Evolutionary conservation across 2,113 vertebrate genomes (phyloP).

Genomic region (Struthio camelus): DNA sequence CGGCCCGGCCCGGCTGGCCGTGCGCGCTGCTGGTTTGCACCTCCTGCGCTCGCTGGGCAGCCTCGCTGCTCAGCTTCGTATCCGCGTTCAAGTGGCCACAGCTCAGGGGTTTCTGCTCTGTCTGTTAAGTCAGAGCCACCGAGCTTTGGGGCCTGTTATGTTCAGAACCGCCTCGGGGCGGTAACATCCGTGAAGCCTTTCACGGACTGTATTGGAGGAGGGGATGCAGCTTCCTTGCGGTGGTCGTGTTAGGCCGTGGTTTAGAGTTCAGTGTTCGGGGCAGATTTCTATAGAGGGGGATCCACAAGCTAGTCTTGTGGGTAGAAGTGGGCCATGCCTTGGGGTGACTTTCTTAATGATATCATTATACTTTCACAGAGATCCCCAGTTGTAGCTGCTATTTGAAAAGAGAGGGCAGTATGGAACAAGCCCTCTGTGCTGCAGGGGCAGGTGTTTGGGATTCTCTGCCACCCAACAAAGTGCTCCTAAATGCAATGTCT

Average conservation of each 20-base stretch:
- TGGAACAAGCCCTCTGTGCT: rapidly evolving
- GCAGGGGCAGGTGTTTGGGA: rapidly evolving
- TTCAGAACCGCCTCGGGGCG: no score
- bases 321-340: background rate
- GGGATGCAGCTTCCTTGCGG: rapidly evolving
- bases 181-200: rapidly evolving
- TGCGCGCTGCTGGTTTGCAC: no score
- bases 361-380: rapidly evolving
- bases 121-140: background rate
- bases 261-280: rapidly evolving
- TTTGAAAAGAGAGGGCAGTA: background rate
- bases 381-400: rapidly evolving
- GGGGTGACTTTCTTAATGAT: background rate
- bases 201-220: rapidly evolving
- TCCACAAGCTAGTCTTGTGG: rapidly evolving
- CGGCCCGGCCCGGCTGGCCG: no score
- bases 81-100: rapidly evolving
- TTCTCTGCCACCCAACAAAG: rapidly evolving
- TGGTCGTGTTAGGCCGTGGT: rapidly evolving
- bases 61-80: rapidly evolving
- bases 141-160: background rate
- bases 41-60: rapidly evolving
- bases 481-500: rapidly evolving
- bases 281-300: no score
- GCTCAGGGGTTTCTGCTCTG: background rate